These are phyloP conservation scores for Nephrotoma guestfalica DNA, from an alignment of 2,888 invertebrate species.

Conservation along the genomic window DNA sequence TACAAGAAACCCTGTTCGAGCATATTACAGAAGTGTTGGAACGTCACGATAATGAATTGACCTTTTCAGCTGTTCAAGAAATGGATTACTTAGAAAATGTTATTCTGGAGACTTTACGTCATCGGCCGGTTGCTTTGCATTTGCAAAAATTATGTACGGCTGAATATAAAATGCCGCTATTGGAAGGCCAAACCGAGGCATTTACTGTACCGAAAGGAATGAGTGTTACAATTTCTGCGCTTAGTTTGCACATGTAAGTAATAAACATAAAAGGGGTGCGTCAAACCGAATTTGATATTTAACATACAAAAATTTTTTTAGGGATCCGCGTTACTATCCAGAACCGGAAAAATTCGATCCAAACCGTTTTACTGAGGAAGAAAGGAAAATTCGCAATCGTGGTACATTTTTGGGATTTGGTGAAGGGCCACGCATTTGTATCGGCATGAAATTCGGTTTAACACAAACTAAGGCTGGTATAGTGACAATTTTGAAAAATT, in stretches of 20 bases:
- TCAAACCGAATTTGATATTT: neutral
- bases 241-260: slow-evolving; percentile 20
- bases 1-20: slow-evolving; percentile 34
- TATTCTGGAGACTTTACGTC: slow-evolving; percentile 22
- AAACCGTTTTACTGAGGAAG: slow-evolving; percentile 25
- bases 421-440: slow-evolving; percentile 22
- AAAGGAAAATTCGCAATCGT: slow-evolving; percentile 18
- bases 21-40: slow-evolving; percentile 34
- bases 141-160: slow-evolving; percentile 12
- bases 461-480: slow-evolving; percentile 17
- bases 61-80: slow-evolving; percentile 39
- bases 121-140: slow-evolving; percentile 16
- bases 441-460: slow-evolving; percentile 16
- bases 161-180: slow-evolving; percentile 5
- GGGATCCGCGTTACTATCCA: slow-evolving; percentile 26
- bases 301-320: neutral
- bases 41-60: slow-evolving; percentile 32
- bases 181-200: slow-evolving; percentile 1
- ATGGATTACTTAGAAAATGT: slow-evolving; percentile 42
- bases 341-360: slow-evolving; percentile 30
- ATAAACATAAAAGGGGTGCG: neutral
- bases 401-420: slow-evolving; percentile 22
- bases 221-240: slow-evolving; percentile 21
- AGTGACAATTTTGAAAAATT: slow-evolving; percentile 14
- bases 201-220: slow-evolving; percentile 20